These are phyloP conservation scores for Oplegnathus fasciatus DNA, from an alignment of 2,113 vertebrate genomes.

Conservation along the genomic window DNA sequence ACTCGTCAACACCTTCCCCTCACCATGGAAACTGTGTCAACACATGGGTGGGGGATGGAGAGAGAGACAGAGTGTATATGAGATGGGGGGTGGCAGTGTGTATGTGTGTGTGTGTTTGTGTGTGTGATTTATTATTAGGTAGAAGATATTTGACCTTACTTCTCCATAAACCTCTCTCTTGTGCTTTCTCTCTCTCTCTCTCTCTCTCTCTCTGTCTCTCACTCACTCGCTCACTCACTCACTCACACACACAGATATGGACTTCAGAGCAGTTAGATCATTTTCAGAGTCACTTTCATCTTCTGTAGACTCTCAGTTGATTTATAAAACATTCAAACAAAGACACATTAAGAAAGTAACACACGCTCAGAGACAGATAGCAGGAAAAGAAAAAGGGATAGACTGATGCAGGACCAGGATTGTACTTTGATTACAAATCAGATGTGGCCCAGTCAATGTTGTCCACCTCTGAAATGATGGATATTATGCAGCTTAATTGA, in stretches of 20 bases:
- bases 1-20: slow-evolving; percentile 57
- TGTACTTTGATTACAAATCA: not conserved
- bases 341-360: not conserved
- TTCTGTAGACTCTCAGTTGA: slow-evolving; percentile 34
- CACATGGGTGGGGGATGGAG: slow-evolving; percentile 39
- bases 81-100: slow-evolving; percentile 10
- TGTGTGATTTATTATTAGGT: slow-evolving; percentile 73
- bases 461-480: not conserved
- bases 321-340: slow-evolving; percentile 58
- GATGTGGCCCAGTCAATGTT: not conserved
- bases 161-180: slow-evolving; percentile 48
- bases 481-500: not conserved
- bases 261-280: slow-evolving; percentile 53
- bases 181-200: slow-evolving; percentile 34
- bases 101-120: not conserved
- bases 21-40: slow-evolving; percentile 77
- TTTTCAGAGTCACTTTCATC: slow-evolving; percentile 63
- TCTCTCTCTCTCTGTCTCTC: not conserved
- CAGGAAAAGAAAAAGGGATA: not conserved
- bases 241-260: not conserved
- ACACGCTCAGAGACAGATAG: not conserved
- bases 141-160: slow-evolving; percentile 67
- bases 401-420: not conserved
- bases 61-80: slow-evolving; percentile 7
- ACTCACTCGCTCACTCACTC: not conserved